phyloP scores from a whole-genome alignment of 2,113 vertebrate genomes.

The Notarius quadriscutis region DNA sequence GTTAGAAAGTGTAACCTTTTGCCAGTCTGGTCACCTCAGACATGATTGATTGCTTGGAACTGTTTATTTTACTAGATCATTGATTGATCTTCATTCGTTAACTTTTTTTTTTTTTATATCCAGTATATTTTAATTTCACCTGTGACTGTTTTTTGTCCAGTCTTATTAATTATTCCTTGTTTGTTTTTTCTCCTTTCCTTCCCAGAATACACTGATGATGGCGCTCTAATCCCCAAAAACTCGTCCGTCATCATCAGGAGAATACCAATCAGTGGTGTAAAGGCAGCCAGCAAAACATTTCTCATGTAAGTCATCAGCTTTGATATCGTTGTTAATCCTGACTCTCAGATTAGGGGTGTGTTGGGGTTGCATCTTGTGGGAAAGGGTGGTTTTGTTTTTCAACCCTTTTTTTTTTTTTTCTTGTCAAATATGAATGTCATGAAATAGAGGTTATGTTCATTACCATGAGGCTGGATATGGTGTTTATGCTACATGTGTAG shows the following conservation, averaged over 20 bases:
- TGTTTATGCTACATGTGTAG: not conserved
- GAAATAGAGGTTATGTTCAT: not conserved
- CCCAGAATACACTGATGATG: conserved; percentile 91
- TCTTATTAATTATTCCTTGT: not conserved
- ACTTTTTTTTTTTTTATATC: no score
- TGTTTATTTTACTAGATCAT: not conserved
- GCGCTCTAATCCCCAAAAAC: conserved; percentile 89
- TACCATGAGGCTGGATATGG: not conserved
- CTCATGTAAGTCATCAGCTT: conserved; percentile 82
- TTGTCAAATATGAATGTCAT: not conserved
- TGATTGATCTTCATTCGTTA: not conserved
- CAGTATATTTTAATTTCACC: not conserved
- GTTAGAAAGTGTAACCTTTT: not conserved
- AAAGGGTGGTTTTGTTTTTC: not conserved
- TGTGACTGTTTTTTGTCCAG: not conserved
- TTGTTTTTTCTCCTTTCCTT: not conserved
- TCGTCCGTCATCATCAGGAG: conserved; percentile 95
- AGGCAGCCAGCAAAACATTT: conserved; percentile 87
- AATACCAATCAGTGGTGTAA: conserved; percentile 89
- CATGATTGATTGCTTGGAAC: not conserved
- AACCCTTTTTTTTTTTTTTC: no score
- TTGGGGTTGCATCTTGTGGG: not conserved
- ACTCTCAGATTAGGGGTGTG: not conserved
- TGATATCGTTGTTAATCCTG: not conserved
- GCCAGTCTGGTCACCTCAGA: not conserved